phyloP scores from a whole-genome alignment of 2,113 vertebrate species.

The Chloebia gouldiae region DNA sequence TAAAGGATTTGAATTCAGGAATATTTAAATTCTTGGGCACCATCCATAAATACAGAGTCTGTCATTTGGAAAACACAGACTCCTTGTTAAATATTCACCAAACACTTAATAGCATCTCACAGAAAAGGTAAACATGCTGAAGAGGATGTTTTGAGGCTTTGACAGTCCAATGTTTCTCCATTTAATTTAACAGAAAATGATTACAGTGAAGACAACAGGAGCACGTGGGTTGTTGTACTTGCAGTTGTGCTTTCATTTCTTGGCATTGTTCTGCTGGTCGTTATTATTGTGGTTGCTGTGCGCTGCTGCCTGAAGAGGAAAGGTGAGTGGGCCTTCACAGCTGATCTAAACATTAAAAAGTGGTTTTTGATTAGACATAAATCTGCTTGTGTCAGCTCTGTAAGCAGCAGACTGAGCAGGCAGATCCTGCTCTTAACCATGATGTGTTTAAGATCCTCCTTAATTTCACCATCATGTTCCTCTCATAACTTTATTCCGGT shows the following conservation, averaged over 20 bases:
- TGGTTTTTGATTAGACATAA: neutral
- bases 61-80: neutral
- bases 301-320: constrained; percentile 62
- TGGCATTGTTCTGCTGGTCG: constrained; percentile 65
- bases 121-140: neutral
- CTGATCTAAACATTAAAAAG: neutral
- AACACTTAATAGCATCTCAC: neutral
- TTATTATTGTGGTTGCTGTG: constrained; percentile 52
- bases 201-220: constrained; percentile 11
- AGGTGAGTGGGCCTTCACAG: constrained; percentile 28
- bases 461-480: neutral
- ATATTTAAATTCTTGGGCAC: neutral
- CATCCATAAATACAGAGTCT: neutral
- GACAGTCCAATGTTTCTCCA: neutral
- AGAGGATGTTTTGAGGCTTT: neutral
- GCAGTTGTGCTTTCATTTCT: constrained; percentile 60
- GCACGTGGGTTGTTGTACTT: constrained; percentile 44
- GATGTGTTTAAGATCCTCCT: neutral
- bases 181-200: constrained; percentile 58
- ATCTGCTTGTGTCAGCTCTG: neutral
- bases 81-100: neutral
- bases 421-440: neutral
- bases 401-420: neutral
- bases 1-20: neutral
- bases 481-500: neutral